Conservation (phyloP, 2,888 invertebrate genomes). For the Lycophotia porphyrea region DNA sequence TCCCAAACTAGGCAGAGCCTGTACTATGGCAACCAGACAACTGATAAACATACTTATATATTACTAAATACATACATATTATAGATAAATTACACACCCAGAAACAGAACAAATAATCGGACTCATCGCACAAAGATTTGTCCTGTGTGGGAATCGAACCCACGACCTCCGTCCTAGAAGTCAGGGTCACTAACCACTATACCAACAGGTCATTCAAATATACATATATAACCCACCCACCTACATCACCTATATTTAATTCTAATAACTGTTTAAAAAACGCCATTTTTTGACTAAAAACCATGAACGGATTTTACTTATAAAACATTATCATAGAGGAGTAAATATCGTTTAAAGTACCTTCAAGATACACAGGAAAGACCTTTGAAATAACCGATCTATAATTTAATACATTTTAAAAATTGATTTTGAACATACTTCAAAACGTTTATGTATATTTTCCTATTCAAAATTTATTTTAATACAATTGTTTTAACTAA, state of each 20-base stretch:
- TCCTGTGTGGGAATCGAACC: too few species aligned
- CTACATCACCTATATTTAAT: slow-evolving; percentile 14
- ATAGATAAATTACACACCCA: too few species aligned
- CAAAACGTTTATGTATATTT: slow-evolving; percentile 52
- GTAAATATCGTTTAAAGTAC: slow-evolving; percentile 31
- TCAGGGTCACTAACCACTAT: too few species aligned
- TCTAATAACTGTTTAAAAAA: slow-evolving; percentile 6
- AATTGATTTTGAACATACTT: slow-evolving; percentile 19
- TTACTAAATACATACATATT: too few species aligned
- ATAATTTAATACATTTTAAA: slow-evolving; percentile 4
- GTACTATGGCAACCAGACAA: too few species aligned
- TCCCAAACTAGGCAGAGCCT: too few species aligned
- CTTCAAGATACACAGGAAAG: slow-evolving; percentile 5
- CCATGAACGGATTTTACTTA: slow-evolving; percentile 16
- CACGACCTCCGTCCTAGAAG: too few species aligned
- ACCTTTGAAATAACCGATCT: slow-evolving; percentile 17
- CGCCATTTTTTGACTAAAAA: not conserved
- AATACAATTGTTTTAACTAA: slow-evolving; percentile 57
- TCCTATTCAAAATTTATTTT: slow-evolving; percentile 55
- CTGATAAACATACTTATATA: too few species aligned
- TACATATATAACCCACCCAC: too few species aligned
- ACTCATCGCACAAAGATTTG: too few species aligned
- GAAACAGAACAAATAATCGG: too few species aligned
- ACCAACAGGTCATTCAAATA: too few species aligned
- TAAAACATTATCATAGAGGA: slow-evolving; percentile 8